Base-by-base conservation (phyloP, 2,888 invertebrate species). In the Sphaerophoria rueppellii region DNA sequence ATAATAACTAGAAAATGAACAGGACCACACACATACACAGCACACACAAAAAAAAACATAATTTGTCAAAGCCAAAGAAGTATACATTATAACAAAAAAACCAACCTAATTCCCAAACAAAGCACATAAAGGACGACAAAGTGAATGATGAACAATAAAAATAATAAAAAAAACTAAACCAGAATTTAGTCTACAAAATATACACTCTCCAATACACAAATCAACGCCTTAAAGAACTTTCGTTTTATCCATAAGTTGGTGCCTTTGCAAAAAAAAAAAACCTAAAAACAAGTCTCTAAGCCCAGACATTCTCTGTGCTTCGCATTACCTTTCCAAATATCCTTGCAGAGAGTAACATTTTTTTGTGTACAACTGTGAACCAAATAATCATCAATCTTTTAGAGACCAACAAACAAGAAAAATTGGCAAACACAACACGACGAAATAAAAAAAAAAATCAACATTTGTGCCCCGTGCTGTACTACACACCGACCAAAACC, bases 371-470 rank as follows among this genome's bases (percentile, higher is more conserved):
- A 79, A 69, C 72, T 80, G 37, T 72, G 67, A 79, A 80, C 83
- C 80, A 69, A 83, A 80, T 83, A 80, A 83, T 79, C 83, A 83
- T 83, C 83, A 83, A 83, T 83, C 83, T 83, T 80, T 83, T 50
- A 37, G 61, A 67, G 50, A 65, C 50, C 35, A 63, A 63, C 48
- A 63, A 63, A 63, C 11, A 58, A 63, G 32, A 34, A 63, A 63
- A 63, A 34, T 63, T 48, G 34, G n/a, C 60, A 52, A 65, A 46
- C 43, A 60, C 32, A 16, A 35, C 9, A 65, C 65, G 24, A 24
- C 24, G 24, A 24, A 24, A 24, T 2, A 24, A 24, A 24, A 2
- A 24, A 24, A 24, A 24, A 24, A 24, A 24, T 24, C 24, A 24
- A 24, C 24, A 24, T 24, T 24, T 55, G 61, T 37, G 46, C 50